A percentile compares a stretch with the other conserved stretches of the same genome.
phyloP scores from a whole-genome alignment of 2,888 invertebrate genomes.

The Ophion obscuratus region DNA sequence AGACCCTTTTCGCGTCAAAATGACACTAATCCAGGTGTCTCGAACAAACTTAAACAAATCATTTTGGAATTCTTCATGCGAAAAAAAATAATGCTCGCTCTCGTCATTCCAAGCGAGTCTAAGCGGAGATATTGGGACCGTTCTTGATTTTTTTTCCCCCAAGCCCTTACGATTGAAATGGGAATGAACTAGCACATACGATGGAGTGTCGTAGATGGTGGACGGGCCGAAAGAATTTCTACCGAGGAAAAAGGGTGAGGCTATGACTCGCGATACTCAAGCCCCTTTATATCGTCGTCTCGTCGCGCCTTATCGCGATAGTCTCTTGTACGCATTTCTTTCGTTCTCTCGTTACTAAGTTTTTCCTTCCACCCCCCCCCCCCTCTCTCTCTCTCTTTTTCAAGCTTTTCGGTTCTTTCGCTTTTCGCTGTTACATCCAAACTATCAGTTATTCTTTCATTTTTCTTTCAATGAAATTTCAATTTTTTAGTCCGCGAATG shows the following conservation, averaged over 20 bases:
- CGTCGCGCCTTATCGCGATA: conserved; percentile 56
- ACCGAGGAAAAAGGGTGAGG: conserved; percentile 59
- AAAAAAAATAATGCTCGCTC: neutral
- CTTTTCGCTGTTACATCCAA: neutral
- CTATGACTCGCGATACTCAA: conserved; percentile 53
- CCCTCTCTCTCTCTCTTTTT: conserved; percentile 6
- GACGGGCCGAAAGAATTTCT: conserved; percentile 45
- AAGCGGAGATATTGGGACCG: neutral
- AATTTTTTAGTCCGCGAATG: too few relatives aligned
- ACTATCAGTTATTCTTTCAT: too few relatives aligned
- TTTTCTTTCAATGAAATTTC: too few relatives aligned
- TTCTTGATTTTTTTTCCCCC: conserved; percentile 13
- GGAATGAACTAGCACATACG: conserved; percentile 63
- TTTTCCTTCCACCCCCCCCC: conserved; percentile 10
- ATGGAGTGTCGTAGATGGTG: conserved; percentile 60
- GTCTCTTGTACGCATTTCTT: conserved; percentile 39
- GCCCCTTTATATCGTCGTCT: conserved; percentile 45
- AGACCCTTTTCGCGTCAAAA: neutral
- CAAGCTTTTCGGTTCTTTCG: neutral
- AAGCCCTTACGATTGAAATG: conserved; percentile 49
- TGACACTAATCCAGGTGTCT: neutral
- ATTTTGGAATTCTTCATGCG: neutral
- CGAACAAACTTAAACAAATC: neutral
- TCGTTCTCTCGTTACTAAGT: conserved; percentile 36
- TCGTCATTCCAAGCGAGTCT: neutral